Conservation (phyloP, 2,888 invertebrate genomes). For the Nasonovia ribisnigri region DNA sequence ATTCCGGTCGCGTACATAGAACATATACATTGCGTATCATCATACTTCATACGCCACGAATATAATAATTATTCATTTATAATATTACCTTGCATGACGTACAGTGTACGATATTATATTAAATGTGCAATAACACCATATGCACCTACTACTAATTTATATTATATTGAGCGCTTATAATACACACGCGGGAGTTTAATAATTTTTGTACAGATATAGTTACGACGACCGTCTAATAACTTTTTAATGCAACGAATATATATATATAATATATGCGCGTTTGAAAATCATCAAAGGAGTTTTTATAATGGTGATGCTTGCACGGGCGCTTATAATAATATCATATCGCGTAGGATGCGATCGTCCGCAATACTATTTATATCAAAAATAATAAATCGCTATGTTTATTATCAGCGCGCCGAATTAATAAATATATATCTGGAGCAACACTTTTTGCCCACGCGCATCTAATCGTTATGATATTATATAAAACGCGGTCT, state of each 20-base stretch:
- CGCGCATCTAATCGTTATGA: neutral
- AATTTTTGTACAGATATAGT: neutral
- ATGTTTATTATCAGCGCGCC: neutral
- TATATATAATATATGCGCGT: too few relatives aligned
- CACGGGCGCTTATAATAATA: neutral
- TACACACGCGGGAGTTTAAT: neutral
- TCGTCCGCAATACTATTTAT: neutral
- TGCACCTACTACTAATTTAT: neutral
- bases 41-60: neutral
- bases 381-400: neutral
- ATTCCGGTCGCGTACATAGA: neutral
- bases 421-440: conserved; percentile 16
- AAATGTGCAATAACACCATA: neutral
- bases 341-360: neutral
- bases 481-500: too few relatives aligned
- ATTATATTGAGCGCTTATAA: neutral
- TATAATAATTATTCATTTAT: neutral
- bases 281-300: conserved; percentile 5
- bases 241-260: neutral
- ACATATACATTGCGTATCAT: neutral
- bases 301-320: neutral
- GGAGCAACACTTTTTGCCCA: neutral
- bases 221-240: neutral
- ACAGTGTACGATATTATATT: too few relatives aligned
- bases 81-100: neutral